A percentile compares a stretch with the other conserved stretches of the same genome.
Evolutionary conservation across 2,113 vertebrate genomes (phyloP).

Genomic region (Pandion haliaetus): DNA sequence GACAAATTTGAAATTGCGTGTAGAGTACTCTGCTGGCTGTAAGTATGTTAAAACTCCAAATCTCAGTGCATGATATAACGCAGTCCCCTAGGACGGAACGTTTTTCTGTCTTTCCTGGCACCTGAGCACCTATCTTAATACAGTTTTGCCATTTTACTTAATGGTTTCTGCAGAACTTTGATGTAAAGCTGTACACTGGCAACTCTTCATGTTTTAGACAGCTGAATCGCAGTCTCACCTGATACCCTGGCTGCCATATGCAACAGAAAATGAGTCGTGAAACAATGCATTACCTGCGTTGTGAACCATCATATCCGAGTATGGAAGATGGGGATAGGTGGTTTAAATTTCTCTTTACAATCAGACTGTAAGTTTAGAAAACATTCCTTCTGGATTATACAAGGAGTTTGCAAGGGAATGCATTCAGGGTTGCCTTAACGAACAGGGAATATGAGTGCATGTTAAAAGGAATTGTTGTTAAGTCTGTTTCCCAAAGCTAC

Average conservation of each 20-base stretch:
- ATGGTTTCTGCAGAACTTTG: not conserved
- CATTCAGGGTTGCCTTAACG: not conserved
- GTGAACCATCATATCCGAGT: fast-evolving
- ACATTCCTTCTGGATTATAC: not conserved
- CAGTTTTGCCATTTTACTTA: not conserved
- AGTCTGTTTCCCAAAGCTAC: not conserved
- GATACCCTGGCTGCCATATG: fast-evolving
- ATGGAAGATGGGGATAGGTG: not conserved
- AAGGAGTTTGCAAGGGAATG: not conserved
- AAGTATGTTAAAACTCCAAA: too few species aligned
- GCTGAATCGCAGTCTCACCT: not conserved
- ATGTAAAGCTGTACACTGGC: not conserved
- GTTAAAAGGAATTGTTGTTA: not conserved
- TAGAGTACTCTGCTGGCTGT: not conserved
- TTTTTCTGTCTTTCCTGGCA: too few species aligned
- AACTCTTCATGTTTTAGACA: not conserved
- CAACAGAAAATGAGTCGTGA: fast-evolving
- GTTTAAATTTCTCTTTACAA: not conserved
- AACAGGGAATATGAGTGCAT: not conserved
- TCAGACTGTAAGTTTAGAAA: not conserved
- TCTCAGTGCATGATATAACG: not conserved
- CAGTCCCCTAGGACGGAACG: not conserved
- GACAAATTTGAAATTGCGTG: not conserved
- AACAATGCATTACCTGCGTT: fast-evolving
- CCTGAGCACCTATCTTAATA: not conserved